Base-by-base conservation (phyloP, 2,797 vertebrate species). In the Leptodactylus fallax region DNA sequence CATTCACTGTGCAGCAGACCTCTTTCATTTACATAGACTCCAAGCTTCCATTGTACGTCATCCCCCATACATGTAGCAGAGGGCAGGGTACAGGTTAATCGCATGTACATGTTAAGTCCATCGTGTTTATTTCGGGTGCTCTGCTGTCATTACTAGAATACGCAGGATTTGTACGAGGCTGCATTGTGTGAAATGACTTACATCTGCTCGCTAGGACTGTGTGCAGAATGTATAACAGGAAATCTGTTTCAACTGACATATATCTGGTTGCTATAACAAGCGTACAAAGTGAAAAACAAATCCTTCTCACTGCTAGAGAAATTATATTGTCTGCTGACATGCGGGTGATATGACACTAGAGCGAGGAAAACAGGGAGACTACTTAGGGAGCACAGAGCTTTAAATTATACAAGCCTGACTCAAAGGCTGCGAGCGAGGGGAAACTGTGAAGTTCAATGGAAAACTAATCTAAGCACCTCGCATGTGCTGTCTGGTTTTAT, bases 181-280 rank as follows among this genome's bases (percentile, higher is more conserved):
- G 14, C 11, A 9, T 55, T 79, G 80, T 83, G 79, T 61, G 61
- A 83, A 81, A 86, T 79, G 53, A 83, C 51, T 86, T 86, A 72
- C 84, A 89, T 89, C 84, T 89, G 88, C 67, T 61, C 6, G 72
- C 79, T 82, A 86, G 55, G 76, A 77, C 81, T 86, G 88, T 56
- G 61, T 55, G 51, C 79, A 79, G 80, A 79, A 83, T 63, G 25
- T 80, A 27, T 71, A 83, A 79, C 88, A 86, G 79, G 80, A 86
- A 89, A 86, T 89, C 79, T 83, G 71, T 45, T 83, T 79, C 88
- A 79, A 79, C 84, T 61, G 84, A 79, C 84, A 89, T 27, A 82
- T 76, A 81, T 81, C 88, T 89, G 53, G 88, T 83, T 89, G 84
- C 88, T 83, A 83, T 89, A 89, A 82, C 79, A 89, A 86, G 72